Base-by-base conservation (phyloP, 1,140 invertebrate species). In the Helicorthomorpha holstii region DNA sequence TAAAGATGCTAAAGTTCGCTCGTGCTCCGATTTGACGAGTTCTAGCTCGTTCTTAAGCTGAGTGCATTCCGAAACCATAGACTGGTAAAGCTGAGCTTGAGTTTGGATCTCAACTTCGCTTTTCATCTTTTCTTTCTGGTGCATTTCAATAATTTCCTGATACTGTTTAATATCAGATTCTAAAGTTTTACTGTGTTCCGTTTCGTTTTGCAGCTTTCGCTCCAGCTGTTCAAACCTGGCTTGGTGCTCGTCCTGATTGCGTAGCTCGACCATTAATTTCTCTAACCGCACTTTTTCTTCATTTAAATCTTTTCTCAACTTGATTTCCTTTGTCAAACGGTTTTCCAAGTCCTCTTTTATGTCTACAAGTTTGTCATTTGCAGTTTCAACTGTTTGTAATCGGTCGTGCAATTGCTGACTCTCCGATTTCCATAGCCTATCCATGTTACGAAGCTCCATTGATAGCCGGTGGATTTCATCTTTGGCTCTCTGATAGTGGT, bases 201-300 rank as follows among this genome's bases (percentile, higher is more conserved):
- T 26, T 10, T 22, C 3, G 25, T 21, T 22, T 7, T 48, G 4
- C 10, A 24, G 10, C 25, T 24, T 7, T 25, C 22, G 23, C 25
- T 24, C 10, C 47, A 7, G 4, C 25, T 48, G 47, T 16, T 16
- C 21, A 4, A 45, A n/a, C 4, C 4, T 12, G 7, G 14, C 7
- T 23, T 45, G 10, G 10, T 7, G 21, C 7, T 45, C 21, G 26
- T 7, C 21, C 25, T 16, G 3, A 4, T 12, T 24, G 7, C 3
- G 22, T 10, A 25, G 25, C 21, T 48, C 25, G 12, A 26, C 47
- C 25, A 7, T 10, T 24, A 16, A 24, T 10, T 48, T 12, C 47
- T 51, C 50, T 19, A 51, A 43, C 21, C 43, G 22, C 4, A 44
- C 21, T 44, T 51, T 51, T 43, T 51, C 50, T 44, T 44, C 16